Evolutionary conservation across 2,888 invertebrate genomes (phyloP), one percentile per base, ranked within the genome.

Genomic region (Mesorhabditis spiculigera): DNA sequence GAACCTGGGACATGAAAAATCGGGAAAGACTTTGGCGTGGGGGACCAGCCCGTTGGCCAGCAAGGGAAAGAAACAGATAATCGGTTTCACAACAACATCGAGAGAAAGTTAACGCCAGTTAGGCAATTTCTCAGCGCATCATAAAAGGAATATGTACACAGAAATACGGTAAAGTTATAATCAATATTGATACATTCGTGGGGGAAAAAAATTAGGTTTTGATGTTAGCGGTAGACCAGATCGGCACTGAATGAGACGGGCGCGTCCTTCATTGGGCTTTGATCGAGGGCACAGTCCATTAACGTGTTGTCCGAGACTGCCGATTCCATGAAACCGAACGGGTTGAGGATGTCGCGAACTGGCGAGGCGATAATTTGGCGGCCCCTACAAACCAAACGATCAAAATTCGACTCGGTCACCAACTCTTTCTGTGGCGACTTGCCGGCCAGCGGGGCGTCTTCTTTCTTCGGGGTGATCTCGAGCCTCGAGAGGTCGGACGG

Each of bases 281-380:
- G 66, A 16, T 45, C 68, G 41, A 74, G 45, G 13, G 77, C 70
- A 10, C 69, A 61, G 10, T n/a, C 66, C 67, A 77, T 45, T 8
- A 78, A 67, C 4, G 72, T 71, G 63, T 78, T 78, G 50, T 78
- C 75, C 63, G 73, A 72, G 4, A 78, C 65, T 8, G 78, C 78
- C 43, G 43, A 43, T n/a, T 45, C 16, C 10, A 69, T 72, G 13
- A 66, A 58, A 4, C 72, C 72, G 58, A 68, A 74, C 6, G 66
- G 61, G 4, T 70, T 65, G 50, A 50, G n/a, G 58, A 50, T 10
- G 8, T 10, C n/a, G 41, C 63, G 63, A 2, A 63, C 13, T 28
- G 63, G 63, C 6, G 63, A 63, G 6, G n/a, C 63, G 6, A 8
- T 28, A 2, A 63, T 28, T 13, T 50, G 13, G 13, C 8, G 10